phyloP scores from a whole-genome alignment of 2,797 vertebrate species.

The Brachyrhaphis roseni region DNA sequence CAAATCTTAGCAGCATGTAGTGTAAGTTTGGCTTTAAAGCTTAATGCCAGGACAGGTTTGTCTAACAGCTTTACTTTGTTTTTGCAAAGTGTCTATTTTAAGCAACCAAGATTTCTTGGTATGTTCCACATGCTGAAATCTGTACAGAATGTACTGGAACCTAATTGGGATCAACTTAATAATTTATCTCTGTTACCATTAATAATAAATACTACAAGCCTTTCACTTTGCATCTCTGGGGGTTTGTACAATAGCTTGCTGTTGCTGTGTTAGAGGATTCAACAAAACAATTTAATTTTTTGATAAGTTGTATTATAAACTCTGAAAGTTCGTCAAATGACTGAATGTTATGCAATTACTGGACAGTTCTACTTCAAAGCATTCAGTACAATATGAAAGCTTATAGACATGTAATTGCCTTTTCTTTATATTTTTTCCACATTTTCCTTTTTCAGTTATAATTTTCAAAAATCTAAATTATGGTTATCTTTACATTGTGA shows the following conservation, averaged over 20 bases:
- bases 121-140: neutral
- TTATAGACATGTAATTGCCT: no score
- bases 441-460: neutral
- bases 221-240: neutral
- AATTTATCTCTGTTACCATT: neutral
- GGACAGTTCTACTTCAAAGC: neutral
- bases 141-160: neutral
- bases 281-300: no score
- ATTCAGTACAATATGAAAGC: neutral
- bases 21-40: neutral
- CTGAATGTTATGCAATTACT: neutral
- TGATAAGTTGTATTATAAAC: neutral
- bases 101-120: neutral
- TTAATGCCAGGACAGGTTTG: neutral
- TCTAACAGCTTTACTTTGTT: neutral
- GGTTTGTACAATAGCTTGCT: neutral
- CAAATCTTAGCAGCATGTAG: neutral
- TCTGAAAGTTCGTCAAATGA: neutral
- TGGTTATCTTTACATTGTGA: neutral
- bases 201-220: slow-evolving; percentile 8
- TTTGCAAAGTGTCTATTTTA: slow-evolving; percentile 1
- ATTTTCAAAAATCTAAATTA: neutral
- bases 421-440: neutral
- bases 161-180: slow-evolving; percentile 9
- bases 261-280: neutral